These are phyloP conservation scores for Folsomia candida DNA, from an alignment of 2,888 invertebrate genomes.

Conservation along the genomic window DNA sequence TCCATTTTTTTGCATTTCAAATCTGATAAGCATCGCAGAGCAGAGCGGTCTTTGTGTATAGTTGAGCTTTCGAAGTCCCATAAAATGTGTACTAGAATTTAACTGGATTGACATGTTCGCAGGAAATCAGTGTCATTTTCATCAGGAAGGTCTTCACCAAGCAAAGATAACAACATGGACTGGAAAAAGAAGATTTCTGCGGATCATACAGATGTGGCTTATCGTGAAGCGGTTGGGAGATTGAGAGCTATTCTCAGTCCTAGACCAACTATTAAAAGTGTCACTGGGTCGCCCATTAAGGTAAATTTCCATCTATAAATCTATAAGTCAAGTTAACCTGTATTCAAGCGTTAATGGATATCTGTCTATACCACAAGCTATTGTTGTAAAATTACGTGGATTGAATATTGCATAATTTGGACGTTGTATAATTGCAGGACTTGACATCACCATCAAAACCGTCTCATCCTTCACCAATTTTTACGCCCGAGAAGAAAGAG, in stretches of 20 bases:
- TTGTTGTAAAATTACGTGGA: too few species aligned
- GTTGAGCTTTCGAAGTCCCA: too few species aligned
- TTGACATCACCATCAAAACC: neutral
- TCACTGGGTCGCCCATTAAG: conserved; percentile 32
- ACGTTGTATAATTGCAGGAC: conserved; percentile 4
- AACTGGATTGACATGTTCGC: too few species aligned
- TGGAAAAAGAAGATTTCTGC: conserved; percentile 60
- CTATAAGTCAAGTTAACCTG: neutral
- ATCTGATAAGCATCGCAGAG: too few species aligned
- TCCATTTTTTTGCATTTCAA: too few species aligned
- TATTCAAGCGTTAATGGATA: too few species aligned
- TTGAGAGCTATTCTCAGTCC: conserved; percentile 61
- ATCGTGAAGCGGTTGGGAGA: conserved; percentile 78
- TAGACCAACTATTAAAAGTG: conserved; percentile 23
- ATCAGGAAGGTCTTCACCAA: neutral
- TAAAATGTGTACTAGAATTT: too few species aligned
- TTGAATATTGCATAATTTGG: neutral
- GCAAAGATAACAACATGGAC: conserved; percentile 54
- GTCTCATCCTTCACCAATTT: neutral
- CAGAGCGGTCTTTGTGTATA: too few species aligned
- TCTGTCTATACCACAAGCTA: too few species aligned
- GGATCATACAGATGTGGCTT: conserved; percentile 79
- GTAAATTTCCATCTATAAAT: conserved; percentile 16
- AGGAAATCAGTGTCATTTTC: conserved; percentile 24
- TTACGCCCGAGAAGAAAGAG: conserved; percentile 11